Percentiles rank a stretch among this genome's conserved stretches.
Conservation (phyloP, 2,113 vertebrate species). For the Oncorhynchus gorbuscha region DNA sequence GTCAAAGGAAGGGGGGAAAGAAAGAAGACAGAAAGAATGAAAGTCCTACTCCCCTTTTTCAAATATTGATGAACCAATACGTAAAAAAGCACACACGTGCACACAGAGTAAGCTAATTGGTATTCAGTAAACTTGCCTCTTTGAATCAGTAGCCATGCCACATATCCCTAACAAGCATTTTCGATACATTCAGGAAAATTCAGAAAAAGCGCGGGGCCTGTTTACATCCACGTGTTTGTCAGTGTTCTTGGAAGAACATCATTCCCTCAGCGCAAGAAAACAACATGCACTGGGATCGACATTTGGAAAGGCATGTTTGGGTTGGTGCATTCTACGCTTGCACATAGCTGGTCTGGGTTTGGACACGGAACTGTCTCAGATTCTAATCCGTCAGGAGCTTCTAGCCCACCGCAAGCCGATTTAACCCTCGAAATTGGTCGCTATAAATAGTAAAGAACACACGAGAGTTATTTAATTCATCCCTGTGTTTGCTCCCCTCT, state of each 20-base stretch:
- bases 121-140: background rate
- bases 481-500: constrained; percentile 26
- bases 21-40: constrained; percentile 5
- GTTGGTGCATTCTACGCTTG: constrained; percentile 22
- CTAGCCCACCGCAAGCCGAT: background rate
- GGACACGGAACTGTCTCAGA: constrained; percentile 11
- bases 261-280: background rate
- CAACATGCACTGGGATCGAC: constrained; percentile 24
- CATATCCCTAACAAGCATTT: background rate
- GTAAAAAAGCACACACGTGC: too few species aligned
- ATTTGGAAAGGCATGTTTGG: constrained; percentile 29
- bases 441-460: constrained; percentile 48
- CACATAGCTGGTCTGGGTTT: constrained; percentile 25
- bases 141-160: background rate
- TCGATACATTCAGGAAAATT: background rate
- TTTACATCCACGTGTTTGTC: background rate
- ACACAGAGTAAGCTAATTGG: background rate
- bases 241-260: background rate
- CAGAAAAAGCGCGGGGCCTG: background rate
- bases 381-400: background rate
- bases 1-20: constrained; percentile 7
- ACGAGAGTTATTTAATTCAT: constrained; percentile 19
- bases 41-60: background rate
- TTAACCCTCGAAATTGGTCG: constrained; percentile 23
- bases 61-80: too few species aligned